Conservation (phyloP, 2,797 vertebrate species). For the Alfaro cultratus region DNA sequence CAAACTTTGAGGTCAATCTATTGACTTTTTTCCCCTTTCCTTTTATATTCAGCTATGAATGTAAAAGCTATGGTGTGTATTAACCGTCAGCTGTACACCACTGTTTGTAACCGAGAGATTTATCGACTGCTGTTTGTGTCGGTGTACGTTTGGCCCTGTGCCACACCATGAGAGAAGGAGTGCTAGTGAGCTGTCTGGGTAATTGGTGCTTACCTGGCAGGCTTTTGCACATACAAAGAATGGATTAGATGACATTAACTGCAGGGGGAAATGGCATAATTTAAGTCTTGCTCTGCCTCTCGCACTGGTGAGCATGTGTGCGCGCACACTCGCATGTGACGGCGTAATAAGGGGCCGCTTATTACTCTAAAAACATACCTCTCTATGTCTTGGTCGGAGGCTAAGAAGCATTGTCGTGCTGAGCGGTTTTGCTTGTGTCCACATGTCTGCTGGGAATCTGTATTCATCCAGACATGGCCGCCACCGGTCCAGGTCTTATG, state of each 20-base stretch:
- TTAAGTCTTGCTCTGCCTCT: slow-evolving; percentile 54
- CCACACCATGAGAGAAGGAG: slow-evolving; percentile 59
- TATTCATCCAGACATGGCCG: slow-evolving; percentile 52
- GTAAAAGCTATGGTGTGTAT: slow-evolving; percentile 37
- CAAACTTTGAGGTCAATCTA: slow-evolving; percentile 57
- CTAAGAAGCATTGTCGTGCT: slow-evolving; percentile 59
- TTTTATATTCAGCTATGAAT: slow-evolving; percentile 32
- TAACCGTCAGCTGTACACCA: slow-evolving; percentile 29
- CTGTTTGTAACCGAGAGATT: slow-evolving; percentile 37
- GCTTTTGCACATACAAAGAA: slow-evolving; percentile 46
- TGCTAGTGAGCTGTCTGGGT: slow-evolving; percentile 71
- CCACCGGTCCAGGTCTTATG: slow-evolving; percentile 55
- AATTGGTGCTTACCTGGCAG: slow-evolving; percentile 81
- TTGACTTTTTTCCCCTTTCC: slow-evolving; percentile 16
- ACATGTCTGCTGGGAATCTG: neutral
- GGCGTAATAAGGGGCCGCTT: slow-evolving; percentile 72
- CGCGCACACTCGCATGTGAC: slow-evolving; percentile 37
- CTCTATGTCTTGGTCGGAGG: slow-evolving; percentile 71
- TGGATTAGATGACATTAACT: slow-evolving; percentile 73
- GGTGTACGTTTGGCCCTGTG: slow-evolving; percentile 58
- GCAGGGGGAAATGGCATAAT: slow-evolving; percentile 69
- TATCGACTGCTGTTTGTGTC: slow-evolving; percentile 20
- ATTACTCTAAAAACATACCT: slow-evolving; percentile 67
- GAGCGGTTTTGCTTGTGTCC: slow-evolving; percentile 15
- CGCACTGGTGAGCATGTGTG: slow-evolving; percentile 20